These are phyloP conservation scores for Hydra vulgaris DNA, from an alignment of 30 jellyfish, hydroid and myxozoan species.

Conservation along the genomic window DNA sequence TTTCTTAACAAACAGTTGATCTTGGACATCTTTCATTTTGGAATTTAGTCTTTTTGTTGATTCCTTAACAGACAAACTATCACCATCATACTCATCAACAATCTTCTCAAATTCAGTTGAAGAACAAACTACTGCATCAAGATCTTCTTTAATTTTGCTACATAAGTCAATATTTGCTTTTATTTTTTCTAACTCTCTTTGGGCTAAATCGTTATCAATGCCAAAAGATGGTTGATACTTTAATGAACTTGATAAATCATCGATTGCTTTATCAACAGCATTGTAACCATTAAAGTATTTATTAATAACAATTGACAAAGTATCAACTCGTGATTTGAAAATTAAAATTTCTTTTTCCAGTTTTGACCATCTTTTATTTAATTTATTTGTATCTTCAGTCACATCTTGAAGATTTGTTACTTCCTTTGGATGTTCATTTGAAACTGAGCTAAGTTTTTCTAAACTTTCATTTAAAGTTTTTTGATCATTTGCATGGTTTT, in stretches of 20 bases:
- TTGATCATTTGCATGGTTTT: conserved; percentile 28
- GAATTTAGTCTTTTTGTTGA: conserved; percentile 30
- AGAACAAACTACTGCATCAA: conserved; percentile 19
- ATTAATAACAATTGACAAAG: conserved; percentile 6
- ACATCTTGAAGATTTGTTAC: conserved; percentile 13
- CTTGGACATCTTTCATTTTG: conserved; percentile 48
- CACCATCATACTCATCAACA: conserved; percentile 53
- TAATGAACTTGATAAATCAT: conserved; percentile 44
- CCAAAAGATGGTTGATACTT: conserved; percentile 40
- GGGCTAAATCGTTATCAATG: conserved; percentile 44
- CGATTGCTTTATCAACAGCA: conserved; percentile 26
- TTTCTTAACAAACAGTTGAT: conserved; percentile 16
- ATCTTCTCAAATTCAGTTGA: conserved; percentile 25
- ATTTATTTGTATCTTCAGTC: conserved; percentile 31
- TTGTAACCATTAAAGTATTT: conserved; percentile 25
- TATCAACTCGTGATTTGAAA: conserved; percentile 19
- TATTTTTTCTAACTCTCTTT: conserved; percentile 39
- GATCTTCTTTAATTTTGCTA: conserved; percentile 20
- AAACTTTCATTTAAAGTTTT: conserved; percentile 30
- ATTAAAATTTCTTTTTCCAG: conserved; percentile 25
- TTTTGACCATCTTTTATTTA: conserved; percentile 34
- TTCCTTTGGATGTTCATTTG: conserved; percentile 47
- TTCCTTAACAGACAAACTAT: conserved; percentile 28
- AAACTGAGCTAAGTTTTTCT: conserved; percentile 15
- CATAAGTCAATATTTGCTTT: conserved; percentile 17